Percentiles rank a stretch among this genome's conserved stretches.
Evolutionary conservation across 2,113 vertebrate species (phyloP).

Genomic region (Myrmecobius fasciatus): DNA sequence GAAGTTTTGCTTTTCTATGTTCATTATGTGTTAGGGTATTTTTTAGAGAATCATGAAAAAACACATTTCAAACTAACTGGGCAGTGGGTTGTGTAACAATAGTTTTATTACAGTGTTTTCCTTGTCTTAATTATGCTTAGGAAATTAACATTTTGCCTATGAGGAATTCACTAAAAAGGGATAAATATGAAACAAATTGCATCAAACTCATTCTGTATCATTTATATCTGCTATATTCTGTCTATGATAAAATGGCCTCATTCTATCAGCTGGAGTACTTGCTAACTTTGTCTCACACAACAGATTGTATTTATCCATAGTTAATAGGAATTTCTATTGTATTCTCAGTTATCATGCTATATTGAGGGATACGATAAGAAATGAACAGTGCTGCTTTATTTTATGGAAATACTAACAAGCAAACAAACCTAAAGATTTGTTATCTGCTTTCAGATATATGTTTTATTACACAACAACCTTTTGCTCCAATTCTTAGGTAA

Average conservation of each 20-base stretch:
- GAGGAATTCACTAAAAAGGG: not conserved
- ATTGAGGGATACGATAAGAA: not conserved
- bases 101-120: not conserved
- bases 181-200: not conserved
- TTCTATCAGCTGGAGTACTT: constrained; percentile 12
- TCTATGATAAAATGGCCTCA: not conserved
- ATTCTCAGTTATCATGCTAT: not conserved
- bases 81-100: not conserved
- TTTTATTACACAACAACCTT: not conserved
- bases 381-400: not conserved
- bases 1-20: not conserved
- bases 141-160: not conserved
- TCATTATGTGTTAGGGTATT: not conserved
- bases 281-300: not conserved
- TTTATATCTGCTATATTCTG: not conserved
- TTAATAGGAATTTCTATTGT: not conserved
- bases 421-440: not conserved
- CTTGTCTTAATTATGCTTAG: not conserved
- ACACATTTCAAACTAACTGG: not conserved
- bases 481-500: not conserved
- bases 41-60: not conserved
- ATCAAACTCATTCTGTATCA: not conserved
- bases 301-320: constrained; percentile 13
- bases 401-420: constrained; percentile 37
- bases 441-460: not conserved